Evolutionary conservation across 2,797 vertebrate species (phyloP).

Genomic region (Cygnus olor): DNA sequence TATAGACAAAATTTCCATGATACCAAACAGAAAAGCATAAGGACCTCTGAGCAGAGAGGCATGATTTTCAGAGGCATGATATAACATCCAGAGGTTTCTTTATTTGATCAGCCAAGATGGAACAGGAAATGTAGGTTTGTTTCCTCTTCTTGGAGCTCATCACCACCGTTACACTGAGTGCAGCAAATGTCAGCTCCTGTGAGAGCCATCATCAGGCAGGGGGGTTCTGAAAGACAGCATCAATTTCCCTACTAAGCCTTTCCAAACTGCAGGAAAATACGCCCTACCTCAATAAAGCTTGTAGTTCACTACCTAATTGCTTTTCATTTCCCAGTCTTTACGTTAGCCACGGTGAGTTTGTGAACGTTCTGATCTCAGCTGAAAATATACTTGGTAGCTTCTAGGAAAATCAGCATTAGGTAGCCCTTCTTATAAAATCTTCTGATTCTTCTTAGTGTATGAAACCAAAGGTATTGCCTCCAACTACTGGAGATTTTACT

Average conservation of each 20-base stretch:
- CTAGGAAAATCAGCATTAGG: not conserved
- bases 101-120: not conserved
- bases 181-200: not conserved
- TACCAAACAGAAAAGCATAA: not conserved
- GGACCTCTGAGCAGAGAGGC: not conserved
- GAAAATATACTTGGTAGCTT: not conserved
- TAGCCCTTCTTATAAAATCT: not conserved
- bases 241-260: not conserved
- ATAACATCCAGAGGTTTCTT: not conserved
- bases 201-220: not conserved
- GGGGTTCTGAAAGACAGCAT: not conserved
- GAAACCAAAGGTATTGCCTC: not conserved
- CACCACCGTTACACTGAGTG: not conserved
- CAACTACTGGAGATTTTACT: not conserved
- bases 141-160: constrained; percentile 22
- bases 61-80: not conserved
- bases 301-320: not conserved
- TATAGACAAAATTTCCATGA: not conserved
- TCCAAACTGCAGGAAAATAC: not conserved
- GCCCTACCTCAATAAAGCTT: not conserved
- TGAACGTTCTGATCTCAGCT: not conserved
- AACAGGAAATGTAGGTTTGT: not conserved
- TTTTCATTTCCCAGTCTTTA: not conserved
- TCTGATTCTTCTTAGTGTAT: not conserved
- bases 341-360: not conserved